Evolutionary conservation across 2,888 invertebrate species (phyloP).

Genomic region (Anthoptus insignis): DNA sequence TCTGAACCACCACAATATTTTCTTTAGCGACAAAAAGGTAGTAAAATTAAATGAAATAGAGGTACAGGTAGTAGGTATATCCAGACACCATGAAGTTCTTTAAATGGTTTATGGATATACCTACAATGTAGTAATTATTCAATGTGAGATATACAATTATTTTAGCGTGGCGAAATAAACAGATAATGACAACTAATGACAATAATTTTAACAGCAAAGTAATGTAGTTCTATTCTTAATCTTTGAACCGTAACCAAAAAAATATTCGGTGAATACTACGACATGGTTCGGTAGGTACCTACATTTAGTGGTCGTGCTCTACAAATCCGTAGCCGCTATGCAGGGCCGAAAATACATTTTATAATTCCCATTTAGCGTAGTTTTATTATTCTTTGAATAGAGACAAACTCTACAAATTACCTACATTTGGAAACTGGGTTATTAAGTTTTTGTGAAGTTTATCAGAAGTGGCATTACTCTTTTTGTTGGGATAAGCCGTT

Average conservation of each 20-base stretch:
- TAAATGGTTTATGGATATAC: too few species aligned
- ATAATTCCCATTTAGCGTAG: conserved; percentile 37
- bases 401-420: conserved; percentile 56
- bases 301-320: conserved; percentile 32
- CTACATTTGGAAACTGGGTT: conserved; percentile 65
- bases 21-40: neutral
- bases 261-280: conserved; percentile 20
- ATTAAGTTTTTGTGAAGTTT: conserved; percentile 57
- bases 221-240: conserved; percentile 3
- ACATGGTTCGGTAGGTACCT: conserved; percentile 22
- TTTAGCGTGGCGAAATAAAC: too few species aligned
- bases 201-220: neutral
- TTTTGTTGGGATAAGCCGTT: conserved; percentile 48
- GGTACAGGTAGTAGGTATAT: too few species aligned
- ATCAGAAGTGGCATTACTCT: conserved; percentile 51
- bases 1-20: neutral
- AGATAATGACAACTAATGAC: neutral
- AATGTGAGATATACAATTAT: too few species aligned
- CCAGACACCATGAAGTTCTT: too few species aligned
- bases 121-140: too few species aligned
- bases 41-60: too few species aligned
- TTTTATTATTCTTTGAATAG: conserved; percentile 39
- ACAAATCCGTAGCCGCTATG: conserved; percentile 27
- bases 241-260: conserved; percentile 19
- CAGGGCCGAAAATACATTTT: conserved; percentile 40